phyloP scores from a whole-genome alignment of 2,113 vertebrate genomes.

The Rhynchomys soricoides region DNA sequence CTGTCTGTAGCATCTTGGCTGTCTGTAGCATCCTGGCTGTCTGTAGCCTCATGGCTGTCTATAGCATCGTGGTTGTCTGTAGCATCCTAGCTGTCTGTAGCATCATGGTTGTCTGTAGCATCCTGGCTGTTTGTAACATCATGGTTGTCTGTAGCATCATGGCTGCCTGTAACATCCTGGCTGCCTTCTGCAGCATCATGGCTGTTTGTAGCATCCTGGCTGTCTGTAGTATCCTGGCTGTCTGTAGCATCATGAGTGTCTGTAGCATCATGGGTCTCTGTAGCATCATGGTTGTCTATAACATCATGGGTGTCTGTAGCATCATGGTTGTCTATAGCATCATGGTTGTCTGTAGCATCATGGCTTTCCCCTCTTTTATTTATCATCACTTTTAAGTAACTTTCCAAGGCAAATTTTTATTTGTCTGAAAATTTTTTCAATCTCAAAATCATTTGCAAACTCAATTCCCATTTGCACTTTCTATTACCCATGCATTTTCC shows the following conservation, averaged over 20 bases:
- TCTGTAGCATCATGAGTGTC: no score
- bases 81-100: not conserved
- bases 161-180: slow-evolving; percentile 12
- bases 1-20: no score
- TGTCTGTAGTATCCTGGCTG: no score
- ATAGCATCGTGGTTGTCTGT: not conserved
- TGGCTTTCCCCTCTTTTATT: slow-evolving; percentile 47
- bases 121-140: slow-evolving; percentile 26
- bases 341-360: not conserved
- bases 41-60: not conserved
- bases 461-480: slow-evolving; percentile 26
- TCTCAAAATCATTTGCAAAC: slow-evolving; percentile 58
- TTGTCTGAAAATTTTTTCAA: slow-evolving; percentile 43
- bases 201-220: no score
- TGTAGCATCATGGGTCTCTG: not conserved
- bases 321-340: no score
- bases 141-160: slow-evolving; percentile 41
- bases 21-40: no score
- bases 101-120: not conserved
- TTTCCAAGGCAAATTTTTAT: slow-evolving; percentile 56
- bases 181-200: no score
- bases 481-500: slow-evolving; percentile 46
- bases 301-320: not conserved
- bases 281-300: not conserved
- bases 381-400: slow-evolving; percentile 56